Conservation (phyloP, 2,888 invertebrate genomes). For the Microplitis manilae region DNA sequence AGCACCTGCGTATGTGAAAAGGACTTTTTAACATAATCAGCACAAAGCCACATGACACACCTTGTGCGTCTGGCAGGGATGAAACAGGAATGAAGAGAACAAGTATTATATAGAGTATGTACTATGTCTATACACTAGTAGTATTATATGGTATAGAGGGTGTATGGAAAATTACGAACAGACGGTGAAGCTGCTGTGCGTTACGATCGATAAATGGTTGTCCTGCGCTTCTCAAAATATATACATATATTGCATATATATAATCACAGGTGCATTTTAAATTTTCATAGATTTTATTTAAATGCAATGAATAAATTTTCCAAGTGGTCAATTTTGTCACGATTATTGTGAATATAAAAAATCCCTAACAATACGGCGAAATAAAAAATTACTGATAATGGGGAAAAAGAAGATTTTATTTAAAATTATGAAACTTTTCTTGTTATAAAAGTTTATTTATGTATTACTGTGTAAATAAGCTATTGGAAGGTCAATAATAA, state of each 20-base stretch:
- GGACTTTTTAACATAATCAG: neutral
- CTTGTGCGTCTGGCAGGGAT: slow-evolving; percentile 23
- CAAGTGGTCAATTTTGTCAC: neutral
- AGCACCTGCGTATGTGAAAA: slow-evolving; percentile 4
- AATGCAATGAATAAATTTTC: neutral
- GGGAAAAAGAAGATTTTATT: no score
- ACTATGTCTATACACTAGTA: neutral
- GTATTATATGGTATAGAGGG: neutral
- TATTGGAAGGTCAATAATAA: neutral
- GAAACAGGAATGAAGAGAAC: slow-evolving; percentile 1
- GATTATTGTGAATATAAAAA: no score
- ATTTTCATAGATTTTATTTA: neutral
- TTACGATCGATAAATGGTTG: slow-evolving; percentile 29
- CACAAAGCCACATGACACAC: slow-evolving; percentile 1
- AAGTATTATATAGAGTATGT: neutral
- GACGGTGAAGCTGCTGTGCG: slow-evolving; percentile 17
- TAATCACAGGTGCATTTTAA: slow-evolving; percentile 7
- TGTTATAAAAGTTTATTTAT: no score
- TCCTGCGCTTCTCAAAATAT: slow-evolving; percentile 17
- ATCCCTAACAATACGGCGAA: no score
- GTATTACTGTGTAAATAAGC: no score
- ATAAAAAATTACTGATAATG: no score
- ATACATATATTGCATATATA: neutral
- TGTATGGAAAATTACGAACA: slow-evolving; percentile 33
- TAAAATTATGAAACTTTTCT: no score